Conservation (phyloP, 64 coral and sea anemone species). For the Platygyra sinensis region DNA sequence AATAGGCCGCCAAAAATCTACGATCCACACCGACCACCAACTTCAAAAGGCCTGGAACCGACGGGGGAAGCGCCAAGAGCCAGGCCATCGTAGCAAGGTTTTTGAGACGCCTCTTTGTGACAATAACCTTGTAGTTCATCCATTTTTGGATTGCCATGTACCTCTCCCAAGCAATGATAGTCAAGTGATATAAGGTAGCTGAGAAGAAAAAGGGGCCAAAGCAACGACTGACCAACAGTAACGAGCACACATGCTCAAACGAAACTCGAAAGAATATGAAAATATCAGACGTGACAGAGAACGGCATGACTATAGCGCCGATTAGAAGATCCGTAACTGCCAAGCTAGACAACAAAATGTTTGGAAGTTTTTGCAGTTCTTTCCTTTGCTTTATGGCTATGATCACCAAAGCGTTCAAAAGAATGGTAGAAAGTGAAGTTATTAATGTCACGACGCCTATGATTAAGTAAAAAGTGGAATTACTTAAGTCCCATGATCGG, state of each 20-base stretch:
- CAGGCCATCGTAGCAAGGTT: not conserved
- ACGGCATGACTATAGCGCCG: not conserved
- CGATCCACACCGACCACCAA: not conserved
- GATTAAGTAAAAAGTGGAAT: not conserved
- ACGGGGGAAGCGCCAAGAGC: not conserved
- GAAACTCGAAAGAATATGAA: not conserved
- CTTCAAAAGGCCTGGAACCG: not conserved
- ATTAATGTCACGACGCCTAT: not conserved
- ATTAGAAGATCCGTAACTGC: not conserved
- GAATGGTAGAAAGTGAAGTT: not conserved
- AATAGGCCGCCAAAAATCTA: too few species aligned
- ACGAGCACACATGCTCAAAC: not conserved
- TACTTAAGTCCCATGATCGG: too few species aligned
- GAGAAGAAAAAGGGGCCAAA: not conserved
- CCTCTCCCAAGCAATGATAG: constrained; percentile 18
- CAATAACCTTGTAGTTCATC: constrained; percentile 21
- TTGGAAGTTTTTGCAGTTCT: not conserved
- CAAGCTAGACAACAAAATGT: constrained; percentile 17
- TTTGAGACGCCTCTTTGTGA: not conserved
- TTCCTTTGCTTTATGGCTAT: not conserved
- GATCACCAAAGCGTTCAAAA: constrained; percentile 10
- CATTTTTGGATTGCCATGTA: not conserved
- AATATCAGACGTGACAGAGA: not conserved
- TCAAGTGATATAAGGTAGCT: not conserved
- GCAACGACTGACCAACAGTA: not conserved